phyloP scores from a whole-genome alignment of 2,888 invertebrate genomes.

The Euzetes globulus region DNA sequence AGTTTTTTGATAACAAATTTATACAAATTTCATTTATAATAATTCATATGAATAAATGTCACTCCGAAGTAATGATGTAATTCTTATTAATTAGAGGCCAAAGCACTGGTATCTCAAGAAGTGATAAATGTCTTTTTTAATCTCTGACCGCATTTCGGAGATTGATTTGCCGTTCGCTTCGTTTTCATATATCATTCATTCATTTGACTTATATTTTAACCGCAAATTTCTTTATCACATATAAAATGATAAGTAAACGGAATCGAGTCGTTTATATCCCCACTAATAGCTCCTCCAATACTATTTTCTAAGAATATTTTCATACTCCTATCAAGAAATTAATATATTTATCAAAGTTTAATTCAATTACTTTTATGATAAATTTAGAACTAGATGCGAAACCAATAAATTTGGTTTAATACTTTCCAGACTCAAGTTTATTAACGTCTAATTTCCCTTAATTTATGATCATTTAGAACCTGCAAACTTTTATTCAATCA shows the following conservation, averaged over 20 bases:
- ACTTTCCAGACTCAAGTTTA: no score
- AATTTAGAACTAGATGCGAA: no score
- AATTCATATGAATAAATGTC: no score
- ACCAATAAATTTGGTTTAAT: no score
- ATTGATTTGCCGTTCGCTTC: neutral
- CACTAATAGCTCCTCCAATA: neutral
- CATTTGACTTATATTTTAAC: neutral
- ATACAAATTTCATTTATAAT: no score
- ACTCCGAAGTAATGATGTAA: neutral
- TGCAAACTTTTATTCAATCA: no score
- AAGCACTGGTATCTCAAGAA: neutral
- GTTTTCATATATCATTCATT: slow-evolving; percentile 5
- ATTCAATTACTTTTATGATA: no score
- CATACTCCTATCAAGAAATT: neutral
- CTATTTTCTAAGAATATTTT: neutral
- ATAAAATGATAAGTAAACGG: slow-evolving; percentile 1
- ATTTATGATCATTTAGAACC: no score
- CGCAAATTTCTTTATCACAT: neutral
- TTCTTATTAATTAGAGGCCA: slow-evolving; percentile 1
- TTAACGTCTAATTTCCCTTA: no score
- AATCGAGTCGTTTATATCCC: neutral
- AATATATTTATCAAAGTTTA: neutral
- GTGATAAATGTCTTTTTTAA: neutral
- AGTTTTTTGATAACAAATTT: no score
- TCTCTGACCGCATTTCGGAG: neutral